phyloP scores from a whole-genome alignment of 1,140 invertebrate species.

The Philopotamus ludificatus region DNA sequence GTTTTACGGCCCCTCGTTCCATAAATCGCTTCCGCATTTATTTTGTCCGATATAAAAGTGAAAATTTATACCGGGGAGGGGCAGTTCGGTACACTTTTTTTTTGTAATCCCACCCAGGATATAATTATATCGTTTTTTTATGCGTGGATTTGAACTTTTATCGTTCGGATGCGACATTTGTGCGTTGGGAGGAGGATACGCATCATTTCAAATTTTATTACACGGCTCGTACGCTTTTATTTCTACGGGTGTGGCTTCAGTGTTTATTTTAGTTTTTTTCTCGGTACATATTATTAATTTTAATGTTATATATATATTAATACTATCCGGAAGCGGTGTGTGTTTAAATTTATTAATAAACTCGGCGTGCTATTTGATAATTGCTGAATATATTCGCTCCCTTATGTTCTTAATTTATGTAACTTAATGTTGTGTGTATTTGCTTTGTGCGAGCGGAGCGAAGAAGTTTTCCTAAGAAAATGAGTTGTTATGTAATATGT shows the following conservation, averaged over 20 bases:
- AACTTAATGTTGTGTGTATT: too few species aligned
- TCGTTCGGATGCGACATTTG: constrained; percentile 4
- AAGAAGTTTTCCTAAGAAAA: too few species aligned
- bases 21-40: not conserved
- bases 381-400: too few species aligned
- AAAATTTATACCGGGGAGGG: not conserved
- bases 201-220: constrained; percentile 9
- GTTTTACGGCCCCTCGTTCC: not conserved
- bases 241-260: not conserved
- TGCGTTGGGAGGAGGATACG: not conserved
- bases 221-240: not conserved
- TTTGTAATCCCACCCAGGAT: not conserved
- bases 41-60: not conserved
- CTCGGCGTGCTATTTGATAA: too few species aligned
- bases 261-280: not conserved
- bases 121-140: constrained; percentile 13
- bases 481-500: too few species aligned
- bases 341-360: too few species aligned
- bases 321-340: too few species aligned
- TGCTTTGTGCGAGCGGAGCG: too few species aligned
- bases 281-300: not conserved
- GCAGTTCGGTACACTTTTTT: not conserved
- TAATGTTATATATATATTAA: too few species aligned
- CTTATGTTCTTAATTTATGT: too few species aligned
- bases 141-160: constrained; percentile 17